Base-by-base conservation (phyloP, 2,888 invertebrate species). In the Osmoderma eremita region DNA sequence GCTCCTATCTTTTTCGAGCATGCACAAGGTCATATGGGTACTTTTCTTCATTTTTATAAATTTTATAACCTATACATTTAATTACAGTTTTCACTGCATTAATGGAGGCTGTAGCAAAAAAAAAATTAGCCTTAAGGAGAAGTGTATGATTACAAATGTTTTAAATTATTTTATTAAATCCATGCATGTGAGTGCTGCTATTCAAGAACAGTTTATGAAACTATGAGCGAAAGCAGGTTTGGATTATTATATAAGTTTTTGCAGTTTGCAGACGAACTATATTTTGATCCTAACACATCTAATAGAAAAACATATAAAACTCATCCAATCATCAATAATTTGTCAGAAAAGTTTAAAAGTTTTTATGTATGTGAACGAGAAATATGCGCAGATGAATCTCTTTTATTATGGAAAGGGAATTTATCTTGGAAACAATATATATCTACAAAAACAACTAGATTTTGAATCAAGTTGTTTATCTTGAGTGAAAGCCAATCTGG, bases 171-270 rank as follows among this genome's bases (percentile, higher is more conserved):
- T n/a, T n/a, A n/a, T n/a, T n/a, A n/a, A n/a, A n/a, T n/a, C n/a
- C n/a, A n/a, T n/a, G n/a, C n/a, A n/a, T n/a, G n/a, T n/a, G n/a
- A n/a, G n/a, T n/a, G n/a, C n/a, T n/a, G n/a, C n/a, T n/a, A n/a
- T n/a, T n/a, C n/a, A n/a, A n/a, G n/a, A n/a, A n/a, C n/a, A n/a
- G n/a, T 70, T 67, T 63, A 69, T 63, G 70, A 70, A 70, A 50
- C 69, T 70, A 70, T 70, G 70, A 70, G 67, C 69, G 69, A 70
- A 70, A 70, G 48, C 65, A 69, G 69, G 42, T 69, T 69, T 66
- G 68, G 69, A 69, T 69, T 69, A 69, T 36, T 36, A 36, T 36
- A 10, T 36, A 36, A 36, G 10, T 36, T 36, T 36, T 36, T 36
- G 36, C 36, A 36, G 5, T 36, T 36, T 36, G 36, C 36, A 36